phyloP scores from a whole-genome alignment of 1,140 invertebrate species.

The Meteorus sp. region DNA sequence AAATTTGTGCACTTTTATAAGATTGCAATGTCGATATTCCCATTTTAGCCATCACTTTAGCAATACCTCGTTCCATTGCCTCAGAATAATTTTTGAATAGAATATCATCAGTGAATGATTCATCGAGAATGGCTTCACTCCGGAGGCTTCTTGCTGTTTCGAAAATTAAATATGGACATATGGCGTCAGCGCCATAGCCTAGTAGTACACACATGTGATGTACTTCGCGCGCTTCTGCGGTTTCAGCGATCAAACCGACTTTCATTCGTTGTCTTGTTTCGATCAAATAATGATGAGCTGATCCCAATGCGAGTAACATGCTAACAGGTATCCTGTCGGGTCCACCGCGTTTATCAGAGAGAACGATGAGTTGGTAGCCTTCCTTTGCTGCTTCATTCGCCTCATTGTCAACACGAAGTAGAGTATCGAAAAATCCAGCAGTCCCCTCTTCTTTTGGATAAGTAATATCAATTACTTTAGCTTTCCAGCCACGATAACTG shows the following conservation, averaged over 20 bases:
- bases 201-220: slow-evolving; percentile 96
- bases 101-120: slow-evolving; percentile 76
- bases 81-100: slow-evolving; percentile 78
- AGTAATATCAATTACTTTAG: slow-evolving; percentile 88
- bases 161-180: slow-evolving; percentile 96
- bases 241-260: slow-evolving; percentile 90
- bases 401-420: slow-evolving; percentile 80
- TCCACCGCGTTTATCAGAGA: slow-evolving; percentile 83
- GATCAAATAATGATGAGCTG: slow-evolving; percentile 94
- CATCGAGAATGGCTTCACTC: slow-evolving; percentile 78
- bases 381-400: slow-evolving; percentile 78
- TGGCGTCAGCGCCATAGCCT: slow-evolving; percentile 96
- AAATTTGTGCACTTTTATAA: slow-evolving; percentile 99
- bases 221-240: slow-evolving; percentile 92
- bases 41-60: slow-evolving; percentile 99
- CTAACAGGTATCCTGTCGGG: slow-evolving; percentile 76
- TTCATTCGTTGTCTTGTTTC: slow-evolving; percentile 95
- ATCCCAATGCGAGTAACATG: slow-evolving; percentile 85
- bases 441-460: slow-evolving; percentile 75
- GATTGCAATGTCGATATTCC: slow-evolving; percentile 98
- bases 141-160: slow-evolving; percentile 84
- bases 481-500: slow-evolving; percentile 88
- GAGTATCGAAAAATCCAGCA: slow-evolving; percentile 73
- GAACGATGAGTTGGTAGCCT: slow-evolving; percentile 84
- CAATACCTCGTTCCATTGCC: slow-evolving; percentile 78